Evolutionary conservation across 1,140 invertebrate species (phyloP), one percentile per base, ranked within the genome.

Genomic region (Hesperophylax magnus): DNA sequence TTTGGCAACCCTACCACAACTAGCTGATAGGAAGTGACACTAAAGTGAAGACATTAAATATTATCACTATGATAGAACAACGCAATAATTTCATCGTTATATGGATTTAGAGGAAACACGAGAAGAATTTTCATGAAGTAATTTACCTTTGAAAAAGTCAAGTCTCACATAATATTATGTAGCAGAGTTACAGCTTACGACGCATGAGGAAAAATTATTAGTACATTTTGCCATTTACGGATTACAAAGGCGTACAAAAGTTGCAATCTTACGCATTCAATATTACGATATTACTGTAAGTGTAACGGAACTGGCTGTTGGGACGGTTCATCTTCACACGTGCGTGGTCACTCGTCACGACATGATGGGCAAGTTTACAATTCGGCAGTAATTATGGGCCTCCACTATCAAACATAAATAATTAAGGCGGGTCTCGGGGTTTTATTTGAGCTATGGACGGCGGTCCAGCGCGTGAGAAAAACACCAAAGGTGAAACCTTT

Each of bases 311-410:
- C 27, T 39, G 27, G 14, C 63, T 17, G 7, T 15, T 31, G 22
- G n/a, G 27, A 52, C n/a, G 69, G 69, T 24, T 52, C 22, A 53
- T 71, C 67, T 71, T 71, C 34, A 52, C 39, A 47, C n/a, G 67
- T n/a, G 39, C 39, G 22, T 18, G 67, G 67, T 20, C 67, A 47
- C 20, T 54, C 69, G 69, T 72, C 69, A 72, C 69, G 69, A 72
- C 39, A 56, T 39, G 24, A 24, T 61, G 63, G 27, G 31, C n/a
- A n/a, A 67, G 63, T 67, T 72, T 72, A 72, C 63, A n/a, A 67
- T 72, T 72, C 69, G 69, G 52, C 69, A 27, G 69, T 72, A 56
- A 72, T 72, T 56, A 72, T 8, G 63, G 6, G 18, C 22, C 63
- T 67, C 63, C 17, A 11, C 9, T 14, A 34, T 34, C 14, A 22